These are phyloP conservation scores for Vollenhovia emeryi DNA, from an alignment of 1,140 invertebrate species.

Conservation along the genomic window DNA sequence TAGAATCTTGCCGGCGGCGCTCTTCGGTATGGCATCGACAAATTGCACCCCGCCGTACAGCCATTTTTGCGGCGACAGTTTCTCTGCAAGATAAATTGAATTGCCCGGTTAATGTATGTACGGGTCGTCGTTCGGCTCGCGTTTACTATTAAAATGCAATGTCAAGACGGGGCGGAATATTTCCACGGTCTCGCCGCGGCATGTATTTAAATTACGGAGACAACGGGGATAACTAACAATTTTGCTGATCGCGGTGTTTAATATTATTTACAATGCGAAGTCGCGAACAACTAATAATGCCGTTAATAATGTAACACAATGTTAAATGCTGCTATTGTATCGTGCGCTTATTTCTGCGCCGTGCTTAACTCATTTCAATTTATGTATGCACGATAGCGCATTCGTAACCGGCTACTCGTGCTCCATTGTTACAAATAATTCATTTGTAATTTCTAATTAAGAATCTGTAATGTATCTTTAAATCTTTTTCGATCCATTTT, in stretches of 20 bases:
- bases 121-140: conserved; percentile 8
- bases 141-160: conserved; percentile 45
- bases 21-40: conserved; percentile 89
- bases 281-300: conserved; percentile 44
- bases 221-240: conserved; percentile 16
- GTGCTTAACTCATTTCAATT: conserved; percentile 6
- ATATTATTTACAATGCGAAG: neutral
- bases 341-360: neutral
- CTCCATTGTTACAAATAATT: neutral
- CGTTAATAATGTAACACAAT: conserved; percentile 11
- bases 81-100: conserved; percentile 72
- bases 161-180: conserved; percentile 28
- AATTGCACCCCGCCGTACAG: conserved; percentile 89
- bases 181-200: neutral
- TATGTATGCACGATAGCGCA: neutral
- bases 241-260: conserved; percentile 21
- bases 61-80: conserved; percentile 86
- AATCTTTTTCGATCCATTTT: neutral
- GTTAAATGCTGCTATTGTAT: conserved; percentile 3
- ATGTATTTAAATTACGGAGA: conserved; percentile 38
- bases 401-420: neutral
- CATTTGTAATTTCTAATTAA: neutral
- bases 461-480: neutral
- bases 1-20: conserved; percentile 89
- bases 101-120: conserved; percentile 19